Conservation (phyloP, 2,888 invertebrate genomes). For the Noctua fimbriata region DNA sequence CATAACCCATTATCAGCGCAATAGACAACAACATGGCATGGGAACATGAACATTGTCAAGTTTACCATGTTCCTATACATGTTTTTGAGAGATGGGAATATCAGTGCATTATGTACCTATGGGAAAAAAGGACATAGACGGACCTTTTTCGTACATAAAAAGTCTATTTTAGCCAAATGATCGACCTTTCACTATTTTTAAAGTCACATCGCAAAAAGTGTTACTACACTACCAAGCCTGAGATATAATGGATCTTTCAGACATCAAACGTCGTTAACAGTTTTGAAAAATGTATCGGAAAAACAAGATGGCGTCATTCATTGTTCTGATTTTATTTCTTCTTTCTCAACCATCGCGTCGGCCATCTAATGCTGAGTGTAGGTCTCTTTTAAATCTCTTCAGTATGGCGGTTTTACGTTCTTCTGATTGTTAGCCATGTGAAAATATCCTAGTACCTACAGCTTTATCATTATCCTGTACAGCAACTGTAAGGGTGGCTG, state of each 20-base stretch:
- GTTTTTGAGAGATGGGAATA: conserved; percentile 1
- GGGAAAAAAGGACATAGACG: background rate
- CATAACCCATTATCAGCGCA: conserved; percentile 32
- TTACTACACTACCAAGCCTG: background rate
- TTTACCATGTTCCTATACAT: background rate
- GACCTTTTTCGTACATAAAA: too few species aligned
- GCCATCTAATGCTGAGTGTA: background rate
- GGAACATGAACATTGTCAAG: conserved; percentile 22
- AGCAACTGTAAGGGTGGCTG: background rate
- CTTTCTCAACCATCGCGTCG: background rate
- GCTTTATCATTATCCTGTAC: too few species aligned
- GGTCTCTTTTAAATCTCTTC: background rate
- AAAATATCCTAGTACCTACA: background rate
- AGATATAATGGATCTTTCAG: background rate
- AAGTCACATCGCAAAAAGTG: background rate
- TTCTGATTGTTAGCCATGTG: background rate
- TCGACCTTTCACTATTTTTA: background rate
- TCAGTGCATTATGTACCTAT: background rate
- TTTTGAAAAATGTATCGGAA: background rate
- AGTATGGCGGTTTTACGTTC: background rate
- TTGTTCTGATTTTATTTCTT: background rate
- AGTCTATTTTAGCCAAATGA: background rate
- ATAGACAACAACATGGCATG: conserved; percentile 25
- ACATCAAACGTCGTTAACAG: background rate
- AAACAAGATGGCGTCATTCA: background rate